phyloP scores from a whole-genome alignment of 2,113 vertebrate genomes.

The Cyprinodon tularosa region DNA sequence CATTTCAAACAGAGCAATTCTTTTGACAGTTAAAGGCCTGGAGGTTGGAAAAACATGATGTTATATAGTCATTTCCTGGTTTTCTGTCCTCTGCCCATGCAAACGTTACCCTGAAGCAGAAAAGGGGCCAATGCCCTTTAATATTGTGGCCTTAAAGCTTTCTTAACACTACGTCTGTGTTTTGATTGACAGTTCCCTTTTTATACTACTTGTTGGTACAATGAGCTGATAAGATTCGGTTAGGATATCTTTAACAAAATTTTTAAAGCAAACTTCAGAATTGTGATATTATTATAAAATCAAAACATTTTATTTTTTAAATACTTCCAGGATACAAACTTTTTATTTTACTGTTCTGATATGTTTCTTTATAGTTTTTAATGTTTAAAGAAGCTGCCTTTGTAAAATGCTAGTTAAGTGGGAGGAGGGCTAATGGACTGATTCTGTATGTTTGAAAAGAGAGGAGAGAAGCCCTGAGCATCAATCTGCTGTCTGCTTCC shows the following conservation, averaged over 20 bases:
- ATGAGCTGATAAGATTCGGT: too few relatives aligned
- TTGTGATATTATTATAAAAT: too few relatives aligned
- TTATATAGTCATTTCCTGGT: background rate
- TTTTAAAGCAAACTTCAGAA: background rate
- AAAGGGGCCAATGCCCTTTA: background rate
- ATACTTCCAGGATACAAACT: background rate
- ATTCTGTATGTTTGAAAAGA: slow-evolving; percentile 73
- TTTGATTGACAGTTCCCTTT: background rate
- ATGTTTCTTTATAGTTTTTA: background rate
- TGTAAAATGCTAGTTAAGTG: slow-evolving; percentile 68
- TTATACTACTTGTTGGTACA: background rate
- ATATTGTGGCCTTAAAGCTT: background rate
- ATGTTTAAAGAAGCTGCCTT: slow-evolving; percentile 31
- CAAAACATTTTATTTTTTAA: too few relatives aligned
- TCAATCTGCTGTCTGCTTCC: slow-evolving; percentile 76
- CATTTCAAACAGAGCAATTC: background rate
- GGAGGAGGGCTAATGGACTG: slow-evolving; percentile 71
- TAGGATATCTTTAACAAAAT: background rate
- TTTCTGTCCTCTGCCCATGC: background rate
- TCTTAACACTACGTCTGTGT: background rate
- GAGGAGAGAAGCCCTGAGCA: slow-evolving; percentile 60
- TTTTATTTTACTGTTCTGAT: background rate
- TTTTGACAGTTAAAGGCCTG: too few relatives aligned
- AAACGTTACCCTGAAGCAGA: background rate
- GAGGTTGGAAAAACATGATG: too few relatives aligned